Evolutionary conservation across 2,888 invertebrate genomes (phyloP).

Genomic region (Sceliomorpha sp.): DNA sequence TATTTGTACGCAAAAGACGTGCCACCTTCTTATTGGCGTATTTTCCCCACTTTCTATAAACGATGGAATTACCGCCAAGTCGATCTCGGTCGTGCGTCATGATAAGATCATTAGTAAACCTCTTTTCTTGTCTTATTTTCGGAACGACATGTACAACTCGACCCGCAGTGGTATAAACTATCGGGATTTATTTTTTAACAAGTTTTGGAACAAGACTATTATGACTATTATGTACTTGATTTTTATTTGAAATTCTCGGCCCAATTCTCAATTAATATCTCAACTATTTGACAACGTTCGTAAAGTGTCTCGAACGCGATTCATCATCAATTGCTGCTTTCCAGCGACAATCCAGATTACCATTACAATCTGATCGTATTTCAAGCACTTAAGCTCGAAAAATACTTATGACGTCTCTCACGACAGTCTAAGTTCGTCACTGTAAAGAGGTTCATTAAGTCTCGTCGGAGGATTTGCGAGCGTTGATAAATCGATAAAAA

Average conservation of each 20-base stretch:
- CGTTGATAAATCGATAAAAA: constrained; percentile 30
- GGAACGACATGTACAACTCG: too few species aligned
- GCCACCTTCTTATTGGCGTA: constrained; percentile 30
- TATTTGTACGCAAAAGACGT: constrained; percentile 53
- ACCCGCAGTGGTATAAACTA: too few species aligned
- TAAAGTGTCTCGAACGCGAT: too few species aligned
- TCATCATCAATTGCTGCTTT: too few species aligned
- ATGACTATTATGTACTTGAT: too few species aligned
- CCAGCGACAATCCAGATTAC: too few species aligned
- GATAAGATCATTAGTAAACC: constrained; percentile 14
- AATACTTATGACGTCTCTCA: constrained; percentile 16
- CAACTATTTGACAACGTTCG: too few species aligned
- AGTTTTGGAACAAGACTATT: too few species aligned
- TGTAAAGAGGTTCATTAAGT: constrained; percentile 24
- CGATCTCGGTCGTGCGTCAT: constrained; percentile 36
- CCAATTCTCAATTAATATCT: too few species aligned
- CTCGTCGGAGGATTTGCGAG: background rate
- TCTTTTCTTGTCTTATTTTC: background rate
- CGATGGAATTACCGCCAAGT: constrained; percentile 22
- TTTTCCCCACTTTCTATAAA: constrained; percentile 40
- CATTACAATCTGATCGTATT: too few species aligned
- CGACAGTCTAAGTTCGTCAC: constrained; percentile 14
- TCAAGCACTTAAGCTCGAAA: background rate
- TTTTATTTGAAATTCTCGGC: too few species aligned
- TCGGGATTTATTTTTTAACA: too few species aligned